Conservation (phyloP, 1,140 invertebrate genomes). For the Mercenaria mercenaria region DNA sequence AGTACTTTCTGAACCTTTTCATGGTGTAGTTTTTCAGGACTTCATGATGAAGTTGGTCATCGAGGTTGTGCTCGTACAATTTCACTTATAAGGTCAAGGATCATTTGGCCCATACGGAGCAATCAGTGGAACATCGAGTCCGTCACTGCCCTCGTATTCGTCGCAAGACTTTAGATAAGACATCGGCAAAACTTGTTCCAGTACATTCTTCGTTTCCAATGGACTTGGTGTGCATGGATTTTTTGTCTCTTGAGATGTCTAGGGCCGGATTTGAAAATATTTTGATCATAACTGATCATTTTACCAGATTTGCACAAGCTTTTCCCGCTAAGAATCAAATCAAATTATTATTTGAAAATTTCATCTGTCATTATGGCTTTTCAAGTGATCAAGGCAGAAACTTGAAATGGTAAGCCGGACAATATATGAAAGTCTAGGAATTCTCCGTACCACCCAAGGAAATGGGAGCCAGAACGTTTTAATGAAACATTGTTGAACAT, state of each 20-base stretch:
- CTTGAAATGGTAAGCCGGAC: constrained; percentile 63
- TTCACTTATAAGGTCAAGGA: neutral
- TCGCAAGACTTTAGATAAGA: neutral
- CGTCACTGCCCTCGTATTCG: constrained; percentile 7
- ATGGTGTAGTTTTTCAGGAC: constrained; percentile 13
- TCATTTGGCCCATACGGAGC: constrained; percentile 57
- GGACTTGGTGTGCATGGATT: constrained; percentile 67
- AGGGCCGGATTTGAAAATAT: constrained; percentile 52
- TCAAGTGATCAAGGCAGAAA: constrained; percentile 81
- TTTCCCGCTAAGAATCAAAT: constrained; percentile 58
- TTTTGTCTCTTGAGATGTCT: constrained; percentile 54
- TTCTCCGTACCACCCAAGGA: constrained; percentile 68
- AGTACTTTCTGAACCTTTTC: neutral
- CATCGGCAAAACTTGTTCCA: constrained; percentile 6
- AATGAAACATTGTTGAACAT: constrained; percentile 65
- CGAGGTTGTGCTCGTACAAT: neutral
- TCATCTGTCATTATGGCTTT: constrained; percentile 56
- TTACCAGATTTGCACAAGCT: no score
- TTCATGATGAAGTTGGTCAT: constrained; percentile 60
- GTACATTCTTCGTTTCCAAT: constrained; percentile 29
- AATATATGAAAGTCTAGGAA: constrained; percentile 61
- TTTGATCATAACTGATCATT: no score
- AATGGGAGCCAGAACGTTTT: constrained; percentile 69
- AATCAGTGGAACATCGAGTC: neutral
- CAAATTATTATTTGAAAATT: constrained; percentile 54